A percentile compares a stretch with the other conserved stretches of the same genome.
These are phyloP conservation scores for Acleris holmiana DNA, from an alignment of 2,888 invertebrate species.

Conservation along the genomic window DNA sequence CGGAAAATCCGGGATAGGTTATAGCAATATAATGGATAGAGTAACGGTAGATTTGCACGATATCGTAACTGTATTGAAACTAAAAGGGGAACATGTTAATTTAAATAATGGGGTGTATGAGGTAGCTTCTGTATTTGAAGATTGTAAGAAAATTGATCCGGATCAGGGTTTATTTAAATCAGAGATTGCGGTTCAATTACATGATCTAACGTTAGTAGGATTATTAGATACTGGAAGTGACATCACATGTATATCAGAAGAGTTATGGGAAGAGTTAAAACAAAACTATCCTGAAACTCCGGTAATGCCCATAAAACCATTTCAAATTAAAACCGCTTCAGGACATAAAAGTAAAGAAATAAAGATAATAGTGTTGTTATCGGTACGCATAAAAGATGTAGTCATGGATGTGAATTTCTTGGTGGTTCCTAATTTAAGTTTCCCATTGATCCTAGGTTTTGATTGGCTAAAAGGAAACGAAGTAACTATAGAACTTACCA, in stretches of 20 bases:
- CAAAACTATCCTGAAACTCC: no score
- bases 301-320: slow-evolving; percentile 24
- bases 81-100: no score
- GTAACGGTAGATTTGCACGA: no score
- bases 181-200: slow-evolving; percentile 26
- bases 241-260: slow-evolving; percentile 37
- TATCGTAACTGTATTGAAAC: no score
- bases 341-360: slow-evolving; percentile 37
- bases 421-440: slow-evolving; percentile 16
- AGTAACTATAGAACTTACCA: not conserved
- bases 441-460: slow-evolving; percentile 31
- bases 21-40: no score
- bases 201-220: not conserved
- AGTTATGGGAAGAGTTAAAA: slow-evolving; percentile 1
- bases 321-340: slow-evolving; percentile 36
- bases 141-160: no score
- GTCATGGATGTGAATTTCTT: slow-evolving; percentile 10
- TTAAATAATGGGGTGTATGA: no score
- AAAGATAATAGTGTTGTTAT: slow-evolving; percentile 20
- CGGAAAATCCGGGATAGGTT: no score
- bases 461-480: slow-evolving; percentile 30
- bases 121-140: no score
- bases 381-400: slow-evolving; percentile 1
- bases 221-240: slow-evolving; percentile 40
- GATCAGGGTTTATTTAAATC: no score